Evolutionary conservation across 2,888 invertebrate species (phyloP).

Genomic region (Acrocera orbiculus): DNA sequence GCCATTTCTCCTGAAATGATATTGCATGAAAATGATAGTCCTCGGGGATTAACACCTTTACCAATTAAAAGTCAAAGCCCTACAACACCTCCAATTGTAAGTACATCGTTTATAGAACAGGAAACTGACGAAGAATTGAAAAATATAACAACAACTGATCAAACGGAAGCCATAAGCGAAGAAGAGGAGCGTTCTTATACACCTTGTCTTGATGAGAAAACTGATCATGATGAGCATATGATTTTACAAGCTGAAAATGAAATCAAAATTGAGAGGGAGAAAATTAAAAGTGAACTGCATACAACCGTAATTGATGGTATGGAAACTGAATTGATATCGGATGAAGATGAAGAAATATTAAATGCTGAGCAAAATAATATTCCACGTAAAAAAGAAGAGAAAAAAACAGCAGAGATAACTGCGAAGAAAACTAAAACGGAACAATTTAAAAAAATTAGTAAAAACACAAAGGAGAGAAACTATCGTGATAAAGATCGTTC

Average conservation of each 20-base stretch:
- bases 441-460: conserved; percentile 66
- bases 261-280: conserved; percentile 15
- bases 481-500: conserved; percentile 30
- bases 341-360: conserved; percentile 47
- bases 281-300: conserved; percentile 9
- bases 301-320: conserved; percentile 38
- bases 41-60: too few relatives aligned
- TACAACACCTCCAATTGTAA: too few relatives aligned
- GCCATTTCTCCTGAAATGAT: too few relatives aligned
- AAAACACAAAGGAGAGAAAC: conserved; percentile 56
- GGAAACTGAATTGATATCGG: conserved; percentile 58
- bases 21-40: too few relatives aligned
- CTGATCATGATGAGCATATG: conserved; percentile 15
- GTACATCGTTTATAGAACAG: too few relatives aligned
- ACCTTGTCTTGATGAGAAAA: conserved; percentile 51
- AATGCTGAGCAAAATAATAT: conserved; percentile 36
- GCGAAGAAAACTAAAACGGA: conserved; percentile 32
- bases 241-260: conserved; percentile 7
- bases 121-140: background rate
- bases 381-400: conserved; percentile 22
- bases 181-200: conserved; percentile 54
- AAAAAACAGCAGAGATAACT: conserved; percentile 19
- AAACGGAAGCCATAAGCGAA: conserved; percentile 5
- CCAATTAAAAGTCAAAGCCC: too few relatives aligned
- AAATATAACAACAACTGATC: background rate